Evolutionary conservation across 2,888 invertebrate species (phyloP).

Genomic region (Stenurella melanura): DNA sequence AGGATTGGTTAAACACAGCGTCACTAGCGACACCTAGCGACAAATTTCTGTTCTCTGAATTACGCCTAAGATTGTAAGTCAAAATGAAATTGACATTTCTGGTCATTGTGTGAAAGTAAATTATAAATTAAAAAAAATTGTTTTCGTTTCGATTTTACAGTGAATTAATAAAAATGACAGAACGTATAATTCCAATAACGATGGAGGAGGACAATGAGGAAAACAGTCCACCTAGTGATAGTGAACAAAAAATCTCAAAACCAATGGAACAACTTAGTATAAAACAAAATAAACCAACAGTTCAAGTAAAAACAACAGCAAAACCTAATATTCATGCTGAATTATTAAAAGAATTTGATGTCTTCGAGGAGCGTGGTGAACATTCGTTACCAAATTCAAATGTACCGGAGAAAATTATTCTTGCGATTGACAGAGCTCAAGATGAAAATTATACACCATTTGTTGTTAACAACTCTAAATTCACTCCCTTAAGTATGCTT

Average conservation of each 20-base stretch:
- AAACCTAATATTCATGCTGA: slow-evolving; percentile 48
- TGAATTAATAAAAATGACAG: slow-evolving; percentile 40
- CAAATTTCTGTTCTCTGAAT: no score
- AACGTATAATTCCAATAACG: slow-evolving; percentile 56
- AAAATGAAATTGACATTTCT: no score
- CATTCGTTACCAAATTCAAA: slow-evolving; percentile 49
- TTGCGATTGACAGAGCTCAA: slow-evolving; percentile 79
- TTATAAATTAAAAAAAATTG: neutral
- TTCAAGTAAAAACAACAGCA: slow-evolving; percentile 47
- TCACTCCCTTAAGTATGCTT: slow-evolving; percentile 78
- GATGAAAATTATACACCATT: slow-evolving; percentile 77
- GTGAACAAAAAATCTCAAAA: slow-evolving; percentile 45
- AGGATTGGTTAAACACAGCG: no score
- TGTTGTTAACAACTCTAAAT: slow-evolving; percentile 75
- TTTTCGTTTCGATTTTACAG: neutral
- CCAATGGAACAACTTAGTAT: slow-evolving; percentile 51
- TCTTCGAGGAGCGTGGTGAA: slow-evolving; percentile 52
- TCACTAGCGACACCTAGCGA: no score
- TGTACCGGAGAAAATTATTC: slow-evolving; percentile 76
- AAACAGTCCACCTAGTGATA: slow-evolving; percentile 27
- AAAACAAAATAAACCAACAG: slow-evolving; percentile 40
- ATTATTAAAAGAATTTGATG: slow-evolving; percentile 56
- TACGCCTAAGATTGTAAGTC: no score
- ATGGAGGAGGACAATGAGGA: slow-evolving; percentile 47
- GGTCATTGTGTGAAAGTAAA: neutral